Conservation (phyloP, 2,888 invertebrate genomes). For the Amiota mariae region DNA sequence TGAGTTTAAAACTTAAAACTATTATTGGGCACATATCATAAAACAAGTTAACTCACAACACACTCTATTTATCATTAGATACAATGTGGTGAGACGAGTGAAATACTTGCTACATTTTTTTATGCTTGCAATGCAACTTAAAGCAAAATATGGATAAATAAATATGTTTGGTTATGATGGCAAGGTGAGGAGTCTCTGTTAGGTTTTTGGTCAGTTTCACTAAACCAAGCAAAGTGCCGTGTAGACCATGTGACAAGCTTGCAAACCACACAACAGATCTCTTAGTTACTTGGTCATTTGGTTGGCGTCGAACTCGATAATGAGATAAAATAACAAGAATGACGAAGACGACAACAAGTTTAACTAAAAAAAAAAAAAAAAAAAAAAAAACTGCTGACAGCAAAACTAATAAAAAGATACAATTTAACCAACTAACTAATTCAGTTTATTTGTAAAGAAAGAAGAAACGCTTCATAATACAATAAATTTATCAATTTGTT, state of each 20-base stretch:
- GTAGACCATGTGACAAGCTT: constrained; percentile 2
- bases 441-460: too few relatives aligned
- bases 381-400: too few relatives aligned
- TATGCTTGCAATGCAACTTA: too few relatives aligned
- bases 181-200: neutral
- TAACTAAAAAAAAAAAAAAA: too few relatives aligned
- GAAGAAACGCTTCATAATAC: too few relatives aligned
- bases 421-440: neutral
- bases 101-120: neutral
- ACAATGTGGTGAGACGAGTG: neutral
- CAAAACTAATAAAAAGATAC: too few relatives aligned
- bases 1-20: neutral
- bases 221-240: neutral
- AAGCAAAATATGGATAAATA: too few relatives aligned
- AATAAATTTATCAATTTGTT: too few relatives aligned
- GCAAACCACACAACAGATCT: neutral
- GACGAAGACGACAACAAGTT: too few relatives aligned
- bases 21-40: neutral
- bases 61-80: neutral
- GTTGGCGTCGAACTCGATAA: constrained; percentile 8
- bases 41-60: neutral
- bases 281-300: neutral
- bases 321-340: constrained; percentile 10
- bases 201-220: too few relatives aligned
- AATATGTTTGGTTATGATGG: too few relatives aligned